These are phyloP conservation scores for Epinephelus cyanopodus DNA, from an alignment of 2,113 vertebrate species.

Conservation along the genomic window DNA sequence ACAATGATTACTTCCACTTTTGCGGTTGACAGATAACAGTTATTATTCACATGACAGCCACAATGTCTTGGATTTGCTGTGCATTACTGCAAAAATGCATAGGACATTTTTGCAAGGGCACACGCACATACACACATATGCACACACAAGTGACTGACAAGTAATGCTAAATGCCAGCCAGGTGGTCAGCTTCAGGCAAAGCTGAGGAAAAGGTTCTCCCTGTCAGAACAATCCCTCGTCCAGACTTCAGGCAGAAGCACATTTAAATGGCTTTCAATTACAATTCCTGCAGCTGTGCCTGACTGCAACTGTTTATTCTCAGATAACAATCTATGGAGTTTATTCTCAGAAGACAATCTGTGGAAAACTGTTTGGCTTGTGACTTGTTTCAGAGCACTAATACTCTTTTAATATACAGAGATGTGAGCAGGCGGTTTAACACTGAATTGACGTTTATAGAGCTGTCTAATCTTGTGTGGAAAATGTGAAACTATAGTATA, in stretches of 20 bases:
- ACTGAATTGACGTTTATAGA: not conserved
- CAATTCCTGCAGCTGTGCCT: slow-evolving; percentile 35
- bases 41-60: not conserved
- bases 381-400: not conserved
- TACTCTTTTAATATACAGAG: not conserved
- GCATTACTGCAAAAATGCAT: not conserved
- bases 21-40: not conserved
- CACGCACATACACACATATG: not conserved
- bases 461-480: not conserved
- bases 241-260: slow-evolving; percentile 28
- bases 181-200: slow-evolving; percentile 68
- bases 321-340: not conserved
- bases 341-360: slow-evolving; percentile 10
- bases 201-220: slow-evolving; percentile 61
- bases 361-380: not conserved
- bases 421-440: not conserved
- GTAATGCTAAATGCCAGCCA: slow-evolving; percentile 65
- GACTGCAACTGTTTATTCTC: slow-evolving; percentile 20
- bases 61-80: not conserved
- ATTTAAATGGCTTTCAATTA: slow-evolving; percentile 53
- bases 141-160: slow-evolving; percentile 17
- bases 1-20: not conserved
- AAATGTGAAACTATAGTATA: not conserved
- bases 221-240: slow-evolving; percentile 62
- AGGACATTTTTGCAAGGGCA: not conserved